phyloP scores from a whole-genome alignment of 2,113 vertebrate species.

The Camelus dromedarius region DNA sequence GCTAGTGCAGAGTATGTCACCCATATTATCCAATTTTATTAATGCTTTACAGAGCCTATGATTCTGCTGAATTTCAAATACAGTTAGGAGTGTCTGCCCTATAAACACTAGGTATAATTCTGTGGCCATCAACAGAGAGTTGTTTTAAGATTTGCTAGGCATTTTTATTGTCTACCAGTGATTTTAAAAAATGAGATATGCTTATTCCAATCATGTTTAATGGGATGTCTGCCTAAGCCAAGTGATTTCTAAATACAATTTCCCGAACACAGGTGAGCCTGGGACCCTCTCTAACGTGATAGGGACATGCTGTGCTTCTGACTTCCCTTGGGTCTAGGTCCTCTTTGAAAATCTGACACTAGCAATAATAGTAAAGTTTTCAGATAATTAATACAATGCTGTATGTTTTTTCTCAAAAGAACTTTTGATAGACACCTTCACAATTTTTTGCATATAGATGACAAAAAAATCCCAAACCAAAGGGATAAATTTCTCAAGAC shows the following conservation, averaged over 20 bases:
- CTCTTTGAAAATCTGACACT: not conserved
- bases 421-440: not conserved
- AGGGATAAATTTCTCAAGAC: conserved; percentile 14
- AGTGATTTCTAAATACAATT: not conserved
- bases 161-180: conserved; percentile 30
- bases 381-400: conserved; percentile 5
- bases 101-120: not conserved
- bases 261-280: not conserved
- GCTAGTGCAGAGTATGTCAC: not conserved
- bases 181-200: not conserved
- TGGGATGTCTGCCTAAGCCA: not conserved
- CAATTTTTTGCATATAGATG: not conserved
- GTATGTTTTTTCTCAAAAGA: conserved; percentile 29
- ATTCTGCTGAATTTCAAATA: conserved; percentile 15
- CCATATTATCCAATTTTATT: not conserved
- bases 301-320: not conserved
- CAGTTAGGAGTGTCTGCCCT: not conserved
- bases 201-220: not conserved
- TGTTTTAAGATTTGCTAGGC: not conserved
- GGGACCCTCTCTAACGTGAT: not conserved
- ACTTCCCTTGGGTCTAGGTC: not conserved
- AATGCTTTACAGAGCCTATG: not conserved
- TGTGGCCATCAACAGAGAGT: not conserved
- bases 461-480: conserved; percentile 8
- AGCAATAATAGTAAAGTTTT: conserved; percentile 35